phyloP scores from a whole-genome alignment of 1,140 invertebrate species.

The Heliconius hewitsoni region DNA sequence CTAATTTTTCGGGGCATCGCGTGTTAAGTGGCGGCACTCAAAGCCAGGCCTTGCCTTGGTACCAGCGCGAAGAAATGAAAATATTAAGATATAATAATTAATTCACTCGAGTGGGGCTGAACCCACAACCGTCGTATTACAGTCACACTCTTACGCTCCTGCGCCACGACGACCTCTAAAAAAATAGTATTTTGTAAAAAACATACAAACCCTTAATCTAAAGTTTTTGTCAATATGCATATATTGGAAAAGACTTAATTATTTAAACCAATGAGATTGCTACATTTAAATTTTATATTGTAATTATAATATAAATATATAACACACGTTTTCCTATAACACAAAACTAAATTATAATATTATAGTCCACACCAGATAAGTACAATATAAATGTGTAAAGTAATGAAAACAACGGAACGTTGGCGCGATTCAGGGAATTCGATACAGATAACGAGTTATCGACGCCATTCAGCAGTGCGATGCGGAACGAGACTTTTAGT shows the following conservation, averaged over 20 bases:
- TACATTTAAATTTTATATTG: not conserved
- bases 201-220: too few species aligned
- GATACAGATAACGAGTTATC: constrained; percentile 49
- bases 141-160: too few species aligned
- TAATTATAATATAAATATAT: not conserved
- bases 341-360: constrained; percentile 15
- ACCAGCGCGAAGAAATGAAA: too few species aligned
- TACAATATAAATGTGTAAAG: constrained; percentile 42
- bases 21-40: too few species aligned
- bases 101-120: too few species aligned
- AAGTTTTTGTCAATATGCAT: too few species aligned
- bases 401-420: constrained; percentile 40
- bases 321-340: constrained; percentile 17
- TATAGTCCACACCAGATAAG: constrained; percentile 29
- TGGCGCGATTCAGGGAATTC: constrained; percentile 44
- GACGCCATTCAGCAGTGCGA: constrained; percentile 39
- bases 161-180: too few species aligned
- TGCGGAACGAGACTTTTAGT: constrained; percentile 36
- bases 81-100: too few species aligned
- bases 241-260: not conserved
- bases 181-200: not conserved
- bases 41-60: too few species aligned
- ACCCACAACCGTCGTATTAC: too few species aligned
- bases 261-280: not conserved
- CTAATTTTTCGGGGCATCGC: too few species aligned